Evolutionary conservation across 2,797 vertebrate species (phyloP), one percentile per base, ranked within the genome.

Genomic region (Chiroxiphia lanceolata): DNA sequence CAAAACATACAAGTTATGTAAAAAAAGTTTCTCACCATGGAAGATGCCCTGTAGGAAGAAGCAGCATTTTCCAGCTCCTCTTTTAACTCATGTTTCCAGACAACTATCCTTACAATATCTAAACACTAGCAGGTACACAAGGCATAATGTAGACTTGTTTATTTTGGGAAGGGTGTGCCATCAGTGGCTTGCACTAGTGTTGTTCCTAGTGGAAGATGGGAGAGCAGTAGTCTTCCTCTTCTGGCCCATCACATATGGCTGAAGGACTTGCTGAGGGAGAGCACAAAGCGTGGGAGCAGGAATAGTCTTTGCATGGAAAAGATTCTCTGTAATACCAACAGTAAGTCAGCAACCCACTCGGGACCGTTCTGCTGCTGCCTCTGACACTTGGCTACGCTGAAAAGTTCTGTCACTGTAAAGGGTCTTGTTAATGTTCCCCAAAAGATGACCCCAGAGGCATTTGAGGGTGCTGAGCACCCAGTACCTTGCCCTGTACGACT

Each of bases 241-340:
- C 71, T 57, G 67, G 61, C 47, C 44, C 57, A 51, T 19, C 33
- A 11, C 2, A 23, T 7, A 6, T 0, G 3, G 63, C 22, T 60
- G 54, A 51, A 82, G 45, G 38, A 50, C 42, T 69, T 33, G 45
- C 71, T 57, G 75, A 63, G 60, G 38, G 13, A 61, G 34, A 21
- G 54, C 14, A 18, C 33, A 10, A 51, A 25, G 31, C 0, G 0
- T 63, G 40, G 40, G 29, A 31, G 20, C 20, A 63, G 61, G 29
- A 63, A 44, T 8, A 22, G 29, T 33, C 40, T 33, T 33, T 63
- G 21, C 20, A 15, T 22, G 40, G 38, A 63, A 63, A 31, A 63
- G 61, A 33, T 33, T 33, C 20, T 11, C 61, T 42, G 40, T 33
- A 63, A 31, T 6, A 33, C 11, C 20, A 44, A 42, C 60, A 63